These are phyloP conservation scores for Drosophila mimica DNA, from an alignment of 2,888 invertebrate genomes.

Conservation along the genomic window DNA sequence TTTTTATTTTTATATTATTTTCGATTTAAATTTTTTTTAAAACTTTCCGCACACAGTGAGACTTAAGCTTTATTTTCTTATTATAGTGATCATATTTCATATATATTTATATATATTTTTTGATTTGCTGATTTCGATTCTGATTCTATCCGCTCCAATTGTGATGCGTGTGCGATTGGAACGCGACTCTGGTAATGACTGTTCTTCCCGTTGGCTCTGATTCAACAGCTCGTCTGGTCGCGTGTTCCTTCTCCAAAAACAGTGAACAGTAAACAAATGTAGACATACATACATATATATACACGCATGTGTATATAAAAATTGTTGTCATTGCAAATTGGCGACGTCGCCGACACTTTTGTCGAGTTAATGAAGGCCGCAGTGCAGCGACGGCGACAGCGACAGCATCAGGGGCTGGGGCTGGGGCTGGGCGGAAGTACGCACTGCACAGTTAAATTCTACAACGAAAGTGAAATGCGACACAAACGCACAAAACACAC, in stretches of 20 bases:
- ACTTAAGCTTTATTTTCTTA: background rate
- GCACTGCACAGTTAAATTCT: conserved; percentile 71
- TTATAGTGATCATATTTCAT: background rate
- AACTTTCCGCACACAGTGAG: background rate
- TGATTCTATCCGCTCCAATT: conserved; percentile 51
- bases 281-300: background rate
- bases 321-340: conserved; percentile 77
- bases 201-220: conserved; percentile 64
- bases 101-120: too few relatives aligned
- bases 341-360: conserved; percentile 67
- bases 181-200: conserved; percentile 72
- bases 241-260: conserved; percentile 74
- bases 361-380: conserved; percentile 74
- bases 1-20: background rate
- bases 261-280: conserved; percentile 48
- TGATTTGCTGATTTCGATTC: conserved; percentile 1
- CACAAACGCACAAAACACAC: conserved; percentile 31
- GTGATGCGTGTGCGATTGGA: conserved; percentile 65
- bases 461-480: conserved; percentile 74
- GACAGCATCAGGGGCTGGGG: conserved; percentile 25
- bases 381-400: conserved; percentile 27
- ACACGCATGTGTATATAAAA: conserved; percentile 21
- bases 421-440: conserved; percentile 69
- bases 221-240: conserved; percentile 58
- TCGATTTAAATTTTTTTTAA: background rate